These are phyloP conservation scores for Psilanteris sp. DNA, from an alignment of 1,140 invertebrate genomes.

Conservation along the genomic window DNA sequence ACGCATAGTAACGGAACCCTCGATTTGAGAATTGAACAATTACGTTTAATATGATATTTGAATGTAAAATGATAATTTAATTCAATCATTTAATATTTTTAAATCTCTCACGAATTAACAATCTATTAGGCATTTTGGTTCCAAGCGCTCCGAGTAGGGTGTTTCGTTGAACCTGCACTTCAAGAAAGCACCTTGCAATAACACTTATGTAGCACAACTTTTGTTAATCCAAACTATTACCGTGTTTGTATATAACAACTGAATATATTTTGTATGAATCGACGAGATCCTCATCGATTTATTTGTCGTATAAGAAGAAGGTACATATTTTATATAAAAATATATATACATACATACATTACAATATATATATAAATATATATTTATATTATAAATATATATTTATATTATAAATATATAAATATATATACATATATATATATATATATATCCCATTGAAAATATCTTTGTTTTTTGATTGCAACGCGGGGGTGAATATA, in stretches of 20 bases:
- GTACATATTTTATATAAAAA: conserved; percentile 54
- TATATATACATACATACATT: too few relatives aligned
- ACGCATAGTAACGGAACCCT: too few relatives aligned
- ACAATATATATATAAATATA: too few relatives aligned
- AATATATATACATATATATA: too few relatives aligned
- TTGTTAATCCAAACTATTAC: conserved; percentile 16
- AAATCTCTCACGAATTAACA: too few relatives aligned
- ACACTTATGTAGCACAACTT: conserved; percentile 9
- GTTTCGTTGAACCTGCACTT: not conserved
- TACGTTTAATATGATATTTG: too few relatives aligned
- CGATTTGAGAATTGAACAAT: too few relatives aligned
- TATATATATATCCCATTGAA: conserved; percentile 29
- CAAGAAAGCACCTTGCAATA: conserved; percentile 29
- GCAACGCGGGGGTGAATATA: not conserved
- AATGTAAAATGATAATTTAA: too few relatives aligned
- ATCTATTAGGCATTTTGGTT: not conserved
- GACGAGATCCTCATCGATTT: conserved; percentile 14
- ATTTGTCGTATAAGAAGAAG: conserved; percentile 30
- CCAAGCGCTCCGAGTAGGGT: conserved; percentile 1
- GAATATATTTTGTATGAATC: conserved; percentile 55
- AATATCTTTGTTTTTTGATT: conserved; percentile 24
- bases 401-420: too few relatives aligned
- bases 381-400: too few relatives aligned
- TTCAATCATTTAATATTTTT: too few relatives aligned
- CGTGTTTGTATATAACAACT: conserved; percentile 31